Evolutionary conservation across 1,140 invertebrate genomes (phyloP), one percentile per base, ranked within the genome.

Genomic region (Cotesia typhae): DNA sequence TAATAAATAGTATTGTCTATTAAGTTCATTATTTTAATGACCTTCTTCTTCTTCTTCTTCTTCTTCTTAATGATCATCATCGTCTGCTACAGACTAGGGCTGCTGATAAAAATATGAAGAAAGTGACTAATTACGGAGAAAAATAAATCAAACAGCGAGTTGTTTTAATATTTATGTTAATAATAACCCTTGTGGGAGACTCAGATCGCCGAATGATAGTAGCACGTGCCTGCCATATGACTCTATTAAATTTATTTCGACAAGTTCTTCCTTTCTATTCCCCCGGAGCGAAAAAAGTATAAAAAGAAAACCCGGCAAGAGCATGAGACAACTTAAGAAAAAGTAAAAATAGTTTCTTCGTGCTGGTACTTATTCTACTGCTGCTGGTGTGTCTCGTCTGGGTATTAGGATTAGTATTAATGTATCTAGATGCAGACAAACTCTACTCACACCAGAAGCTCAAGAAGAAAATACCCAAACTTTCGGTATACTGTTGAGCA

Each of bases 1-100:
- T 77, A 81, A 80, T 81, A 82, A 81, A 72, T 61, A 53, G 52
- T 66, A 72, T 72, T 72, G 36, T 72, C 67, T 72, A 72, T 67
- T 67, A 72, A 66, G 12, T 17, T 12, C 38, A 17, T n/a, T 4
- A 35, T 41, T 47, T 65, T 14, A 28, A 28, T 28, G 28, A 28
- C 28, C 28, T 60, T 20, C 28, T 12, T 14, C 9, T 28, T 6
- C 9, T 28, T 6, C 9, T 60, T 60, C 57, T 20, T 60, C 14
- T 10, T 17, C 52, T 10, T 55, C 17, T 12, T 17, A 5, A 14
- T 55, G 9, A 14, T 55, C 52, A 55, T 55, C 52, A 14, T 17
- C 17, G n/a, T 55, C 53, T n/a, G 3, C 17, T 28, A 0, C 28
- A 28, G 28, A 1, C 28, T 28, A 28, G 2, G 1, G 28, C 28